A percentile compares a stretch with the other conserved stretches of the same genome.
Conservation (phyloP, 30 jellyfish, hydroid and myxozoan species). For the Hydra vulgaris region DNA sequence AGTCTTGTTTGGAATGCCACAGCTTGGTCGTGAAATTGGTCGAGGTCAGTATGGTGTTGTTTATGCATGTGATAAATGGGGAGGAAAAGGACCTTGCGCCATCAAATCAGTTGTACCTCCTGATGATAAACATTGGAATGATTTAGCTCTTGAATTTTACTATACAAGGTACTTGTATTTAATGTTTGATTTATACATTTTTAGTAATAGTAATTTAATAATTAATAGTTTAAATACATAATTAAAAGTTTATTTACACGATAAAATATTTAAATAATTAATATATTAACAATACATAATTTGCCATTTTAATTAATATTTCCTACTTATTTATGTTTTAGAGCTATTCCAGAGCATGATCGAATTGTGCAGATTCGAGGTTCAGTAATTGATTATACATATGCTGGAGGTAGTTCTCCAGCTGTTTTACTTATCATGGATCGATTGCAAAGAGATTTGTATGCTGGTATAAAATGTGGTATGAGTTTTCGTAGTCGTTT, state of each 20-base stretch:
- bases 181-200: not conserved
- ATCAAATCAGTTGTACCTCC: slow-evolving; percentile 98
- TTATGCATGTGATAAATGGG: slow-evolving; percentile 99
- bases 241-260: no score
- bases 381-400: slow-evolving; percentile 89
- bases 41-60: slow-evolving; percentile 99
- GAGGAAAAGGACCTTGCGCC: slow-evolving; percentile 98
- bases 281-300: no score
- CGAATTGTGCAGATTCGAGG: slow-evolving; percentile 93
- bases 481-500: slow-evolving; percentile 98
- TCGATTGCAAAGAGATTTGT: slow-evolving; percentile 91
- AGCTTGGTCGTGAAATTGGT: slow-evolving; percentile 91
- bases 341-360: slow-evolving; percentile 94
- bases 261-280: no score
- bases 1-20: slow-evolving; percentile 96
- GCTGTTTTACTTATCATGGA: slow-evolving; percentile 96
- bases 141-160: slow-evolving; percentile 85
- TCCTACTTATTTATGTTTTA: slow-evolving; percentile 4
- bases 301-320: not conserved
- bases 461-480: slow-evolving; percentile 96
- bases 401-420: slow-evolving; percentile 99
- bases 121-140: slow-evolving; percentile 98
- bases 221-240: no score
- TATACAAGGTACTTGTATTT: slow-evolving; percentile 73
- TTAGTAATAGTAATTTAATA: not conserved